Conservation (phyloP, 2,888 invertebrate genomes). For the Carpatolechia fugitivella region DNA sequence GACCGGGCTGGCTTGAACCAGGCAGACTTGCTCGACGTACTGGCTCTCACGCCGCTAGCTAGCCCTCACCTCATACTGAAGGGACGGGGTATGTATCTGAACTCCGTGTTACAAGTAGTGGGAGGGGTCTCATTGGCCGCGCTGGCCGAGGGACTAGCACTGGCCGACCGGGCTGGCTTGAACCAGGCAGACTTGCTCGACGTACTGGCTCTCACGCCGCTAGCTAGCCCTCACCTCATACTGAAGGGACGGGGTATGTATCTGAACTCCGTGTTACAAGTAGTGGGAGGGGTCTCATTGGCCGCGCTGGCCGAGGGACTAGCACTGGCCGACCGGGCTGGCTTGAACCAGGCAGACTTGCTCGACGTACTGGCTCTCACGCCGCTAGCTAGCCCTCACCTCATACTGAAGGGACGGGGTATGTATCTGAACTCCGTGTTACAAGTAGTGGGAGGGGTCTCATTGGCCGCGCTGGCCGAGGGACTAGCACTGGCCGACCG, state of each 20-base stretch:
- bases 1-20: slow-evolving; percentile 94
- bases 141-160: slow-evolving; percentile 94
- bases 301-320: slow-evolving; percentile 96
- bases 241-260: slow-evolving; percentile 85
- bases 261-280: slow-evolving; percentile 26
- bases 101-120: slow-evolving; percentile 73
- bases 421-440: slow-evolving; percentile 6
- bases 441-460: background rate
- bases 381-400: slow-evolving; percentile 88
- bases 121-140: slow-evolving; percentile 94
- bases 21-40: slow-evolving; percentile 93
- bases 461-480: too few relatives aligned
- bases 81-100: slow-evolving; percentile 76
- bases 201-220: slow-evolving; percentile 90
- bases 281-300: slow-evolving; percentile 93
- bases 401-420: slow-evolving; percentile 89
- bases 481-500: too few relatives aligned
- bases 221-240: slow-evolving; percentile 89
- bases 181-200: slow-evolving; percentile 94
- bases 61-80: slow-evolving; percentile 91
- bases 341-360: slow-evolving; percentile 92
- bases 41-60: slow-evolving; percentile 89
- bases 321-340: slow-evolving; percentile 95
- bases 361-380: slow-evolving; percentile 93
- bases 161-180: slow-evolving; percentile 95